Evolutionary conservation across 2,888 invertebrate genomes (phyloP).

Genomic region (Perdita meconis): DNA sequence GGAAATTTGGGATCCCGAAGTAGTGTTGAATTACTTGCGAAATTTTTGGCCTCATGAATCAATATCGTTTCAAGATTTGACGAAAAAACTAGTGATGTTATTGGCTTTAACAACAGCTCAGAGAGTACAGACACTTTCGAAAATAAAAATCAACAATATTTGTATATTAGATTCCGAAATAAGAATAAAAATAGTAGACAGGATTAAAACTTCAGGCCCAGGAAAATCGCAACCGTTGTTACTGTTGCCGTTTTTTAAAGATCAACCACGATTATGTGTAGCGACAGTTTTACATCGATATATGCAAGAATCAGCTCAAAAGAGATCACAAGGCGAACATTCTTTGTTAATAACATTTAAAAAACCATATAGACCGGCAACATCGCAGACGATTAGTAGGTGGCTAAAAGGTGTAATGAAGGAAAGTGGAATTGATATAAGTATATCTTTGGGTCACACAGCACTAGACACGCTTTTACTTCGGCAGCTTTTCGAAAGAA

Average conservation of each 20-base stretch:
- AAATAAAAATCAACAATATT: slow-evolving; percentile 13
- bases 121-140: slow-evolving; percentile 7
- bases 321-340: background rate
- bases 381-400: slow-evolving; percentile 3
- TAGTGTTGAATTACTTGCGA: slow-evolving; percentile 10
- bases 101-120: slow-evolving; percentile 19
- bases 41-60: background rate
- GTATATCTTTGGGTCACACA: slow-evolving; percentile 14
- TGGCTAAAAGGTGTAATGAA: slow-evolving; percentile 7
- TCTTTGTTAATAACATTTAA: background rate
- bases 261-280: slow-evolving; percentile 5
- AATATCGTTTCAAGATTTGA: slow-evolving; percentile 1
- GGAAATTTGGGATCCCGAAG: slow-evolving; percentile 9
- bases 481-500: background rate
- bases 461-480: slow-evolving; percentile 18
- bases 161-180: background rate
- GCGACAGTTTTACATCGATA: slow-evolving; percentile 1
- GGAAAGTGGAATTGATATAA: slow-evolving; percentile 1
- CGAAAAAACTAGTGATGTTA: slow-evolving; percentile 13
- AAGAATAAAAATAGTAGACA: background rate
- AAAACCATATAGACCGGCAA: background rate
- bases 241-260: slow-evolving; percentile 12
- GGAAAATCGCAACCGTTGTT: slow-evolving; percentile 7
- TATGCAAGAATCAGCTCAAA: slow-evolving; percentile 3
- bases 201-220: slow-evolving; percentile 7